Base-by-base conservation (phyloP, 2,797 vertebrate genomes). In the Fistularia commersonii region DNA sequence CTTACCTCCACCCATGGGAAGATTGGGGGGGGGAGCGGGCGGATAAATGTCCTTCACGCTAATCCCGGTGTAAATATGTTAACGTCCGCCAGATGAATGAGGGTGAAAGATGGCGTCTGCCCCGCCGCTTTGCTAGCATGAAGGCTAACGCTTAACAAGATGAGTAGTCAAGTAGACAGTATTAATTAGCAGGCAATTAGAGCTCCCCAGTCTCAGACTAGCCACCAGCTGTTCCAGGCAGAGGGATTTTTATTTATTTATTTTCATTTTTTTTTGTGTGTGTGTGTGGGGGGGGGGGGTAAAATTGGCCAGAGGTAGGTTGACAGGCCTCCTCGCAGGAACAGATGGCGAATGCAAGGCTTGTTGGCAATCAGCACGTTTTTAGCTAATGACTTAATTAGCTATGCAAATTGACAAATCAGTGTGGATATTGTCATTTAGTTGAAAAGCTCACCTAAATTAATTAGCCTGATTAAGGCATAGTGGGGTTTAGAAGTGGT, bases 321-420 rank as follows among this genome's bases (percentile, higher is more conserved):
- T 92, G 93, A 94, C 92, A 92, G 92, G 91, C 89, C 91, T 90
- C 88, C 88, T 89, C 89, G 51, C 87, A 91, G 90, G 91, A 95
- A 93, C 96, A 98, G 95, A 97, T 97, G 96, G 95, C 80, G 90
- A 93, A 95, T 91, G 92, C 91, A 89, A 90, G 93, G 87, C 93
- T 95, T 92, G 93, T 94, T 97, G 93, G 94, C 93, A 96, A 94
- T 96, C 93, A 81, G 67, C 71, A 72, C 55, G 58, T 80, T 87
- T 85, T 87, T 92, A 91, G 92, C 92, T 98, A 98, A 98, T 97
- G 92, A 93, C 93, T 96, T 94, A 95, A 98, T 97, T 97, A 95
- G 90, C 89, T 93, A 93, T 97, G 94, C 92, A 97, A 97, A 98
- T 97, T 93, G 91, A 93, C 92, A 94, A 95, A 96, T 97, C 93